Conservation (phyloP, 2,113 vertebrate species). For the Heterotilapia buettikoferi region DNA sequence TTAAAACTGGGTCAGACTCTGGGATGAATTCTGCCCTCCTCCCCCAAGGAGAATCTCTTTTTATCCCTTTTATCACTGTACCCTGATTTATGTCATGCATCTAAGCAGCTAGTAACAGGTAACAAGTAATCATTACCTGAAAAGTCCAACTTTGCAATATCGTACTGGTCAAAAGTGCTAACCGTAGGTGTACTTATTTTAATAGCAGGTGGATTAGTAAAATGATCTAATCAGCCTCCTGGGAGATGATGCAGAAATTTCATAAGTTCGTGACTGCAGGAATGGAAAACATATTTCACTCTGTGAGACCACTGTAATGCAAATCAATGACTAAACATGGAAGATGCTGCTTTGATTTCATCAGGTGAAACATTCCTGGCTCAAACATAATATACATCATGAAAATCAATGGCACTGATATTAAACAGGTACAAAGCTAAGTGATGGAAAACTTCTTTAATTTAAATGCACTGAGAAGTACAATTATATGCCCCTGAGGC, state of each 20-base stretch:
- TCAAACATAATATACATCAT: neutral
- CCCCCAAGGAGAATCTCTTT: constrained; percentile 47
- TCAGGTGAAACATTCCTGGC: neutral
- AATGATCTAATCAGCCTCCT: neutral
- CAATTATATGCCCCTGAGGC: neutral
- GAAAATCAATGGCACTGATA: neutral
- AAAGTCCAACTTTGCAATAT: neutral
- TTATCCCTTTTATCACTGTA: constrained; percentile 5
- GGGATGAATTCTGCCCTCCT: constrained; percentile 24
- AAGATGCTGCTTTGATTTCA: neutral
- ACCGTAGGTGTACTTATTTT: neutral
- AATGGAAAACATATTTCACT: neutral
- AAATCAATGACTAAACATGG: neutral
- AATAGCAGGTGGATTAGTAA: neutral
- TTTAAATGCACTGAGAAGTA: neutral
- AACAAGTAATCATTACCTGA: neutral
- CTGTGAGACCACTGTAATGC: neutral
- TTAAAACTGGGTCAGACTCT: constrained; percentile 50
- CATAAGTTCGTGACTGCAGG: neutral
- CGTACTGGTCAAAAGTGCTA: neutral
- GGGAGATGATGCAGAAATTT: neutral
- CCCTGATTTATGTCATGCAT: constrained; percentile 19
- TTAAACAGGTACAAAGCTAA: neutral
- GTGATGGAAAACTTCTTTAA: neutral
- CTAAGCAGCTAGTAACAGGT: neutral